Base-by-base conservation (phyloP, 2,113 vertebrate species). In the Epinephelus moara region DNA sequence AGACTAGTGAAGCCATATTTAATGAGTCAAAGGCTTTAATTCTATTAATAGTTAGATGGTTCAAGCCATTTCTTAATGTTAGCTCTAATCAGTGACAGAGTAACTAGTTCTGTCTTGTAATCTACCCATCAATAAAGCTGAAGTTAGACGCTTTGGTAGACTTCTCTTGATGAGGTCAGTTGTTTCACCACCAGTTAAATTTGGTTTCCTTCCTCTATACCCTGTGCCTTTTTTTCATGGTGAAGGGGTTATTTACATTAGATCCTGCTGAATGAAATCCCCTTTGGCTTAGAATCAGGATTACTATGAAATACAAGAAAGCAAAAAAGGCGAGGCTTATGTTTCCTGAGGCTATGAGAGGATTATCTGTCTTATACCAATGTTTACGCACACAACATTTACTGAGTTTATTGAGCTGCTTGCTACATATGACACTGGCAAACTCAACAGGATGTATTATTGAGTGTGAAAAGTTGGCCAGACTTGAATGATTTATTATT, bases 281-380 rank as follows among this genome's bases (percentile, higher is more conserved):
- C 67, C 30, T 71, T 52, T 70, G 67, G 70, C 15, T 82, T 27
- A 17, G 19, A 88, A 71, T 79, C 42, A 30, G 81, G 67, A 81
- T 73, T 67, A 82, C 73, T 78, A 72, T 74, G 52, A 70, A 81
- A 74, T 80, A 53, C 64, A 75, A 56, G 55, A 45, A 62, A 78
- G 75, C 59, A 60, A 68, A 62, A 73, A 84, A 33, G 37, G 49
- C 15, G 0, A 64, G 40, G 79, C 25, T 78, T 76, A 73, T 70
- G 70, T 85, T 81, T 89, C 70, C 64, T 81, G 19, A 40, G 61
- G 75, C 79, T 70, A 52, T 42, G 33, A 55, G 17, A 73, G 75
- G 82, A 89, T 83, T 87, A 81, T 63, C 37, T 64, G 49, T 63
- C 17, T 85, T 67, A 74, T 53, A 80, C 42, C 47, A 78, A 7